A percentile compares a stretch with the other conserved stretches of the same genome.
Conservation (phyloP, 2,797 vertebrate species). For the Gallinago solitaria region DNA sequence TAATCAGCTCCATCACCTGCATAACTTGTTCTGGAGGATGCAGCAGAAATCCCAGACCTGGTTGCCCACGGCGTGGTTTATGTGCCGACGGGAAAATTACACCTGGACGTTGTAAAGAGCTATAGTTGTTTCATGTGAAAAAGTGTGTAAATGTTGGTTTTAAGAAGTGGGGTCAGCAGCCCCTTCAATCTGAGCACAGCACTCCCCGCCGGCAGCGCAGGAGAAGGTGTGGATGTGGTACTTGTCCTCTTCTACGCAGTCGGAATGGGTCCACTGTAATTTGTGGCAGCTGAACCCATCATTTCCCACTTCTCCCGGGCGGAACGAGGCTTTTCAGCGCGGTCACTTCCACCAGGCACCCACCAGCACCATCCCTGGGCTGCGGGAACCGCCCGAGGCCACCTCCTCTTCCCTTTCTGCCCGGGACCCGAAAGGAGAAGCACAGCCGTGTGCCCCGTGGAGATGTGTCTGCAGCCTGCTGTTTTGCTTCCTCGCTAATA, state of each 20-base stretch:
- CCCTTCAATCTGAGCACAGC: neutral
- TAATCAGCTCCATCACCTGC: neutral
- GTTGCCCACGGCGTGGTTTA: neutral
- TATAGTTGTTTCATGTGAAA: neutral
- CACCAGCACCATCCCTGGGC: neutral
- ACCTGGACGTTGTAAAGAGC: neutral
- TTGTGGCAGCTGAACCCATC: neutral
- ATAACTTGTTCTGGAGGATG: neutral
- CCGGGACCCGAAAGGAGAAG: neutral
- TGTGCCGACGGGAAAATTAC: neutral
- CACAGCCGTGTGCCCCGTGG: neutral
- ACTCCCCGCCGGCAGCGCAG: rapidly evolving
- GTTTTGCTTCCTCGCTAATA: rapidly evolving
- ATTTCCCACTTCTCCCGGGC: neutral
- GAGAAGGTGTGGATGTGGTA: neutral
- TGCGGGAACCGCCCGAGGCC: neutral
- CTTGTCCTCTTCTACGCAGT: neutral
- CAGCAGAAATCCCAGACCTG: neutral
- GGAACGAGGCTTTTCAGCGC: neutral
- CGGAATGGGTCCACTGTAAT: rapidly evolving
- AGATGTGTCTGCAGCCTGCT: neutral
- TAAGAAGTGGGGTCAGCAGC: neutral
- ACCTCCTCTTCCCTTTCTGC: neutral
- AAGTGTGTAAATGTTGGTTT: neutral
- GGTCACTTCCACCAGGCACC: neutral